Conservation (phyloP, 2,797 vertebrate genomes). For the Meriones psammophilus region DNA sequence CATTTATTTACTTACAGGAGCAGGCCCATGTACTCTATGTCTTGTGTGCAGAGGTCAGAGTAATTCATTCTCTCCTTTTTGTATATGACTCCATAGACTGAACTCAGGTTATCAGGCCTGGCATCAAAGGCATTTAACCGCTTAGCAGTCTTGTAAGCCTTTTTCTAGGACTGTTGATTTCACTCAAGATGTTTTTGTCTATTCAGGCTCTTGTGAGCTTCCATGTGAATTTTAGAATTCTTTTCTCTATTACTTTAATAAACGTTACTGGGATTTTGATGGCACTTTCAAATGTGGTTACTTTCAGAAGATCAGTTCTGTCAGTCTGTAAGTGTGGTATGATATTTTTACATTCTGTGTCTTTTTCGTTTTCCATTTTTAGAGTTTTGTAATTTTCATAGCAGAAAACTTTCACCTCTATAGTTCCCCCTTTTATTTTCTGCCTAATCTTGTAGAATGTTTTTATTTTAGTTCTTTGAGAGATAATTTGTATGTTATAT, state of each 20-base stretch:
- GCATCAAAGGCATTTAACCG: background rate
- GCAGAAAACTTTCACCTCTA: background rate
- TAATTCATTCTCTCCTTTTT: background rate
- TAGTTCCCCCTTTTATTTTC: background rate
- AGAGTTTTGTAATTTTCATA: background rate
- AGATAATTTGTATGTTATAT: background rate
- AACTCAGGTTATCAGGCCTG: background rate
- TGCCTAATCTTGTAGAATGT: background rate
- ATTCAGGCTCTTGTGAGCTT: background rate
- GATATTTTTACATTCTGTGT: background rate
- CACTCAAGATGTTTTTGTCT: background rate
- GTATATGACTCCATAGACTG: background rate
- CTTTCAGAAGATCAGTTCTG: background rate
- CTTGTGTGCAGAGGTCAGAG: background rate
- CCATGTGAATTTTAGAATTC: background rate
- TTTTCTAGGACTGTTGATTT: background rate
- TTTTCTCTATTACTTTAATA: background rate
- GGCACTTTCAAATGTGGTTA: background rate
- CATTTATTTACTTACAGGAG: background rate
- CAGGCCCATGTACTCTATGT: background rate
- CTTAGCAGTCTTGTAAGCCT: background rate
- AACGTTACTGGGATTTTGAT: background rate
- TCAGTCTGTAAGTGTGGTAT: background rate
- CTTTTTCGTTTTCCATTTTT: background rate
- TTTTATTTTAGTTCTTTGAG: background rate